Conservation (phyloP, 1,140 invertebrate species). For the Drosophila ananassae region DNA sequence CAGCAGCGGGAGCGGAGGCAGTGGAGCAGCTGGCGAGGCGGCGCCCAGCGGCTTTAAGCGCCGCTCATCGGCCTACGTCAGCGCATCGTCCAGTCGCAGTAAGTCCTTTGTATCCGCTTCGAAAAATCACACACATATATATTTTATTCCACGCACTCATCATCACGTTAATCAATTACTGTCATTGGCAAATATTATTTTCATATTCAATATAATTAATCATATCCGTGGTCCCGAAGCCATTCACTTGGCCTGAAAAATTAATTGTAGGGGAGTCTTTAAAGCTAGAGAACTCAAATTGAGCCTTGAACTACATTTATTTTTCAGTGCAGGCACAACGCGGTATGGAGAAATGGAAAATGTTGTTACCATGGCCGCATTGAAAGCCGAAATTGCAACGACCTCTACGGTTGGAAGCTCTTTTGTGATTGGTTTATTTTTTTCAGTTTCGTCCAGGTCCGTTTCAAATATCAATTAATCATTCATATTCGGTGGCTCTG, state of each 20-base stretch:
- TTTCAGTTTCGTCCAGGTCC: conserved; percentile 12
- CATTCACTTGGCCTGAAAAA: no score
- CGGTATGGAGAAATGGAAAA: conserved; percentile 1
- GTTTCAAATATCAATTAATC: conserved; percentile 62
- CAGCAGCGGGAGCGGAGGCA: conserved; percentile 84
- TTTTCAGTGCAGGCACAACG: neutral
- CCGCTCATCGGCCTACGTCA: conserved; percentile 90
- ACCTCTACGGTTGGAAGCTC: neutral
- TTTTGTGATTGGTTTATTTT: conserved; percentile 40
- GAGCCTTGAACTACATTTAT: neutral
- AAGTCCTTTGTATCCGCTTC: conserved; percentile 48
- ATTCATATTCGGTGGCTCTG: conserved; percentile 31
- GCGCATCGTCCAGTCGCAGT: conserved; percentile 86
- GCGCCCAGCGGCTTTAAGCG: conserved; percentile 87
- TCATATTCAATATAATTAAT: neutral
- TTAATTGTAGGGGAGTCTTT: no score
- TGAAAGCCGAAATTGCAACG: conserved; percentile 32
- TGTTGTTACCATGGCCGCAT: conserved; percentile 25
- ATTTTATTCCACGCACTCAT: neutral
- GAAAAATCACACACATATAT: neutral
- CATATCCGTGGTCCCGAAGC: neutral
- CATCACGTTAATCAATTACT: neutral
- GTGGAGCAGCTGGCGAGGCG: conserved; percentile 85
- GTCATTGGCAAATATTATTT: neutral
- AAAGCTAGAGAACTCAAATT: no score